Percentiles rank a stretch among this genome's conserved stretches.
These are phyloP conservation scores for Cercopithecus mitis DNA, from an alignment of 2,797 vertebrate genomes.

Conservation along the genomic window DNA sequence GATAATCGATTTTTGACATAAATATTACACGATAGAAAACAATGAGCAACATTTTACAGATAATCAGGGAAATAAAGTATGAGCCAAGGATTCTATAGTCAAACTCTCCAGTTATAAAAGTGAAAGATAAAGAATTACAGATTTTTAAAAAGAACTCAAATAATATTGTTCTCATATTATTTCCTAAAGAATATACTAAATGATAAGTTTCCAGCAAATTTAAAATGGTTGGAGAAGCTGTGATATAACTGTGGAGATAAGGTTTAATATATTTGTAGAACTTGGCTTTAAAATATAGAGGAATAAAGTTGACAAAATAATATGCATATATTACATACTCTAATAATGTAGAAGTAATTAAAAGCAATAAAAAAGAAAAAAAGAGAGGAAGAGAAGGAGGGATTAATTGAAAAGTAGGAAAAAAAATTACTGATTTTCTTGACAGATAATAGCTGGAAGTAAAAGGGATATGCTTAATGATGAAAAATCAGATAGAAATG, in stretches of 20 bases:
- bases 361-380: neutral
- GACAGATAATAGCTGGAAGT: neutral
- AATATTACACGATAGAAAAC: neutral
- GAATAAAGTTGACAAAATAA: neutral
- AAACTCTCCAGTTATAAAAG: neutral
- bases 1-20: neutral
- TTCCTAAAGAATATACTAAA: neutral
- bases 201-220: neutral
- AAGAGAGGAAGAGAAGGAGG: neutral
- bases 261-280: neutral
- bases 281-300: neutral
- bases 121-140: neutral
- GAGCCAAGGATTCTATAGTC: neutral
- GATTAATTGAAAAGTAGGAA: neutral
- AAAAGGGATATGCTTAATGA: neutral
- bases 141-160: neutral
- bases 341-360: neutral
- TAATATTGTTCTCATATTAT: neutral
- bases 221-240: neutral
- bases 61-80: neutral
- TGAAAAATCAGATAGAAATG: neutral
- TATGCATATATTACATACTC: neutral
- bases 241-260: neutral
- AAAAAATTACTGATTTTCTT: neutral
- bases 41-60: neutral